These are phyloP conservation scores for Enteromius viviparus DNA, from an alignment of 2,797 vertebrate species.

Conservation along the genomic window DNA sequence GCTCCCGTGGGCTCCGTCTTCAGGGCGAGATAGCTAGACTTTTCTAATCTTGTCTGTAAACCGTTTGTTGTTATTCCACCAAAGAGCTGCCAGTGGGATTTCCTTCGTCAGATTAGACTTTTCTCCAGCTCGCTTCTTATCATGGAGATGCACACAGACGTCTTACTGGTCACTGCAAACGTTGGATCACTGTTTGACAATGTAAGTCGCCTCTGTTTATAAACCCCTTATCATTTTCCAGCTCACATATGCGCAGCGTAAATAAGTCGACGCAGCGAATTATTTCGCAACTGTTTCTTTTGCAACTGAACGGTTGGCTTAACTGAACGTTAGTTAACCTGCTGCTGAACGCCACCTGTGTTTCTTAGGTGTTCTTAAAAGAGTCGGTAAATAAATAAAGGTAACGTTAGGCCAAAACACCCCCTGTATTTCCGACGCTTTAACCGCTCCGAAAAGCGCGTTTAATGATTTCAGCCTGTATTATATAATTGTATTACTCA, in stretches of 20 bases:
- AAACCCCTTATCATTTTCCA: background rate
- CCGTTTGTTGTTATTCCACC: conserved; percentile 7
- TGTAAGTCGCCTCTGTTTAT: conserved; percentile 71
- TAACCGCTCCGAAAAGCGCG: background rate
- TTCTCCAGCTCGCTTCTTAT: conserved; percentile 53
- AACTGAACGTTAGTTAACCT: background rate
- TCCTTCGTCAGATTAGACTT: conserved; percentile 40
- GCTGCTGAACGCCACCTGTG: background rate
- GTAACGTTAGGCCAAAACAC: conserved; percentile 12
- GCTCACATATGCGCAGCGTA: background rate
- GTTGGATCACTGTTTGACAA: conserved; percentile 84
- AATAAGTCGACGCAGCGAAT: background rate
- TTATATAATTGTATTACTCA: background rate
- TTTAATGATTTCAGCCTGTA: background rate
- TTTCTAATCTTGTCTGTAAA: conserved; percentile 32
- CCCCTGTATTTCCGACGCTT: background rate
- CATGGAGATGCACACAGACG: conserved; percentile 77
- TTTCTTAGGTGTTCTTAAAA: background rate
- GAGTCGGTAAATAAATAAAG: too few species aligned
- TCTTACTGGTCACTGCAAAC: conserved; percentile 84
- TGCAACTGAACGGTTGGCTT: background rate
- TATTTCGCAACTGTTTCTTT: background rate
- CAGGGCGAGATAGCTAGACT: conserved; percentile 48
- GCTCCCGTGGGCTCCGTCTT: conserved; percentile 31
- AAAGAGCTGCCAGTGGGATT: conserved; percentile 20